phyloP scores from a whole-genome alignment of 2,888 invertebrate genomes.

The Toxonevra muliebris region DNA sequence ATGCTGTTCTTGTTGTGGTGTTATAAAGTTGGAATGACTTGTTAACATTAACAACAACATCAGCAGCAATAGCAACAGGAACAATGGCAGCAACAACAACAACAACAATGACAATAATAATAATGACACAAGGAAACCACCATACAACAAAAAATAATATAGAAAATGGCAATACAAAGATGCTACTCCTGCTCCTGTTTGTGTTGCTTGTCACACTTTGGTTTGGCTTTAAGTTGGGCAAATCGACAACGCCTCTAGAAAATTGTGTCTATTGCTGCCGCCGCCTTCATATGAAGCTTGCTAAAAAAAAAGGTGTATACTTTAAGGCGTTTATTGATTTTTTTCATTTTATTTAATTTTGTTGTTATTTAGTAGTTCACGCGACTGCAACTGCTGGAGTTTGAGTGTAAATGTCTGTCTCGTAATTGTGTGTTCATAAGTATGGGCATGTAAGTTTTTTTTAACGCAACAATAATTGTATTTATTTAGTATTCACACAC shows the following conservation, averaged over 20 bases:
- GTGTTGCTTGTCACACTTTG: too few species aligned
- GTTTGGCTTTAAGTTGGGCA: too few species aligned
- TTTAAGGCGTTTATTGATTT: slow-evolving; percentile 21
- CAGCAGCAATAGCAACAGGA: not conserved
- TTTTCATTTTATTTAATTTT: slow-evolving; percentile 3
- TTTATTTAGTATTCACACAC: slow-evolving; percentile 12
- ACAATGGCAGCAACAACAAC: not conserved
- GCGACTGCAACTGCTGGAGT: too few species aligned
- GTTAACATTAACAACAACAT: not conserved
- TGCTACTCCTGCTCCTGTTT: too few species aligned
- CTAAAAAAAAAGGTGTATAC: too few species aligned
- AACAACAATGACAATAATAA: not conserved
- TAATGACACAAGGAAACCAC: too few species aligned
- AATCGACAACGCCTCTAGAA: too few species aligned
- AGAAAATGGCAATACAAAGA: too few species aligned
- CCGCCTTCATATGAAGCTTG: too few species aligned
- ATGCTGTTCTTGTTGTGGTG: not conserved
- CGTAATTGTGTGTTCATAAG: not conserved
- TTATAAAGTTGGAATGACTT: not conserved
- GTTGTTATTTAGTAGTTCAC: not conserved
- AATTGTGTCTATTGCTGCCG: too few species aligned
- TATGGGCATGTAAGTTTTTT: slow-evolving; percentile 15
- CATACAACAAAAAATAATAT: too few species aligned
- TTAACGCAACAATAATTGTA: slow-evolving; percentile 20
- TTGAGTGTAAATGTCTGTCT: slow-evolving; percentile 11